phyloP scores from a whole-genome alignment of 2,797 vertebrate species.

The Borostomias antarcticus region DNA sequence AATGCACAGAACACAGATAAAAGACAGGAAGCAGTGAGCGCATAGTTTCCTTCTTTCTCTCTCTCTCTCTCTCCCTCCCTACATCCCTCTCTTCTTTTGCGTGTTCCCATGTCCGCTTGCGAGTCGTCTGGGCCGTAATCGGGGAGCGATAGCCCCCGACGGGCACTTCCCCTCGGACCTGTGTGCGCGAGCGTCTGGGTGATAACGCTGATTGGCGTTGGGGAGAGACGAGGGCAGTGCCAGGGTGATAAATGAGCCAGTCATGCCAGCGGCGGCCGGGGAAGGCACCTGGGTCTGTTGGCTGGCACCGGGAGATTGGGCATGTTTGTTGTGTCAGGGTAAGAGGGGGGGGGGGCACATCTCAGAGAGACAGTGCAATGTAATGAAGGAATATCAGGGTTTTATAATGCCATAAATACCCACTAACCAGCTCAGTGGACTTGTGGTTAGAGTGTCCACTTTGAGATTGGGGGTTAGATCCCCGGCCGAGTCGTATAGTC shows the following conservation, averaged over 20 bases:
- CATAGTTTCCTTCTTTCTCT: constrained; percentile 63
- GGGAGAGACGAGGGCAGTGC: constrained; percentile 52
- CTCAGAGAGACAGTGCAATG: not conserved
- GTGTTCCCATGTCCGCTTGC: constrained; percentile 58
- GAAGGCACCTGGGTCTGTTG: constrained; percentile 37
- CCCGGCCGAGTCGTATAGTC: no score
- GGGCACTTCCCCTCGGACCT: constrained; percentile 47
- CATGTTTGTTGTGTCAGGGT: constrained; percentile 54
- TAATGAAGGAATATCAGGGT: not conserved
- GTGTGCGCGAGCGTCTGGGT: constrained; percentile 56
- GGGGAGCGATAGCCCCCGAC: constrained; percentile 51
- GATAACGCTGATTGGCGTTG: constrained; percentile 58
- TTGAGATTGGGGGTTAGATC: no score
- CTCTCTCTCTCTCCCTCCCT: constrained; percentile 21
- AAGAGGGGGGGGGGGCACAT: constrained; percentile 30
- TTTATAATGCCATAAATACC: not conserved
- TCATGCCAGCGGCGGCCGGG: constrained; percentile 53
- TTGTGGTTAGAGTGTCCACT: no score
- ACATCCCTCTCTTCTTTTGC: constrained; percentile 41
- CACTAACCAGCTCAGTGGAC: no score
- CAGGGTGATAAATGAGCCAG: constrained; percentile 74
- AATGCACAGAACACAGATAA: constrained; percentile 54
- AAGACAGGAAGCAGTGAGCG: constrained; percentile 72
- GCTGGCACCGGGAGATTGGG: constrained; percentile 41
- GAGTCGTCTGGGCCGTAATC: constrained; percentile 69